Conservation (phyloP, 2,113 vertebrate genomes). For the Madoqua kirkii region DNA sequence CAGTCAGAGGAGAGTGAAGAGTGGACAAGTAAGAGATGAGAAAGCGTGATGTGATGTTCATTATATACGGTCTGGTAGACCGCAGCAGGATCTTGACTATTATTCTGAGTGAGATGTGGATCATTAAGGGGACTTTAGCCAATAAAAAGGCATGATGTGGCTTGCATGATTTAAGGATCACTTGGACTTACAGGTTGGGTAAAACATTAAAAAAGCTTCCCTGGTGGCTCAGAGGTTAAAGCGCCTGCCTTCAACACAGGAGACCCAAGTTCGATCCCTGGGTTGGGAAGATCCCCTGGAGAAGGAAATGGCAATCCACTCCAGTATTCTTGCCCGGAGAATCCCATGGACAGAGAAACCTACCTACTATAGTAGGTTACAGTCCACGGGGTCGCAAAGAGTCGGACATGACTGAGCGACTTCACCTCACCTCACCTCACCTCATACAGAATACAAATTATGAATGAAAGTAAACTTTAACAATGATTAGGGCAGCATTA, state of each 20-base stretch:
- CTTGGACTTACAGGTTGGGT: background rate
- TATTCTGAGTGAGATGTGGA: background rate
- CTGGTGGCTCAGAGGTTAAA: too few species aligned
- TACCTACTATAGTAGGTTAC: too few species aligned
- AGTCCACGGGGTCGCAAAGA: too few species aligned
- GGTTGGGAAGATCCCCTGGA: too few species aligned
- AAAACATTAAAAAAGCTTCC: background rate
- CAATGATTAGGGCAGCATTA: background rate
- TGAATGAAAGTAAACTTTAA: background rate
- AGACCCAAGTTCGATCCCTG: too few species aligned
- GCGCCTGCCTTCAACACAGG: too few species aligned
- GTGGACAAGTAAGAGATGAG: background rate
- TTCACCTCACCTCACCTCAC: too few species aligned
- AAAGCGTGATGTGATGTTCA: background rate
- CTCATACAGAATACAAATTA: background rate
- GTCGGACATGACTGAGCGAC: too few species aligned
- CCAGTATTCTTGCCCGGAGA: too few species aligned
- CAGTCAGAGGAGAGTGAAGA: background rate
- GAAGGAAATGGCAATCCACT: too few species aligned
- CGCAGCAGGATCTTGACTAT: fast-evolving
- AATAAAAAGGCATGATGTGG: fast-evolving
- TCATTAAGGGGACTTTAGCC: background rate
- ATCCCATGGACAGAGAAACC: too few species aligned
- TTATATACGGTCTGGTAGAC: background rate
- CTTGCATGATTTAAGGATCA: background rate